Evolutionary conservation across 2,888 invertebrate species (phyloP).

Genomic region (Lapara coniferarum): DNA sequence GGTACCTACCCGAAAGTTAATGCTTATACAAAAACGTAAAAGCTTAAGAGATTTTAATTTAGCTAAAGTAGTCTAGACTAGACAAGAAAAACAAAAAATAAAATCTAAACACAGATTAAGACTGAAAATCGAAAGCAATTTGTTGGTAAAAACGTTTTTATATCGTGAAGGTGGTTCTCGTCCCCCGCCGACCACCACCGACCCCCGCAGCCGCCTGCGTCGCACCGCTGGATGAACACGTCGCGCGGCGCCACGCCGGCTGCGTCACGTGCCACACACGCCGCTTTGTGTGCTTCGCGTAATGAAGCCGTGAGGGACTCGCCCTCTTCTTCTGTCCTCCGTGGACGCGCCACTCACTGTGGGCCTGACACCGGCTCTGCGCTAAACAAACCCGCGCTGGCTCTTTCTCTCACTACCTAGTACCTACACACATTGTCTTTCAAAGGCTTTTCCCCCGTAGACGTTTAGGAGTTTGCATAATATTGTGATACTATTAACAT

Average conservation of each 20-base stretch:
- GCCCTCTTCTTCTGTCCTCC: no score
- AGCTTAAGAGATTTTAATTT: background rate
- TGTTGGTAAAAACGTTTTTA: background rate
- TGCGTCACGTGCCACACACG: background rate
- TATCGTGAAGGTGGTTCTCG: background rate
- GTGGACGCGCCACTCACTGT: conserved; percentile 4
- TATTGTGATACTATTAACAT: no score
- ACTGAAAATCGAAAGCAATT: conserved; percentile 10
- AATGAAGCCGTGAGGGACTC: conserved; percentile 14
- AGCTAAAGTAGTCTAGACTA: conserved; percentile 7
- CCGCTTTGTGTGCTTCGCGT: background rate
- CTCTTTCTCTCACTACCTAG: background rate
- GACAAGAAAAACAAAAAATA: background rate
- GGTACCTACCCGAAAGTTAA: background rate
- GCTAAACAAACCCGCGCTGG: background rate
- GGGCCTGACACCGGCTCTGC: background rate
- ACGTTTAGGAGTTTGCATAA: no score
- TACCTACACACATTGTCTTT: background rate
- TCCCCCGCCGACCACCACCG: background rate
- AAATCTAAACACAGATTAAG: background rate
- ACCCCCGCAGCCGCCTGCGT: no score
- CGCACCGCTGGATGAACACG: conserved; percentile 6
- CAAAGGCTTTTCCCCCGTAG: background rate
- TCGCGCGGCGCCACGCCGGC: background rate
- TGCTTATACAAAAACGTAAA: background rate